Evolutionary conservation across 2,113 vertebrate genomes (phyloP).

Genomic region (Nibea coibor): DNA sequence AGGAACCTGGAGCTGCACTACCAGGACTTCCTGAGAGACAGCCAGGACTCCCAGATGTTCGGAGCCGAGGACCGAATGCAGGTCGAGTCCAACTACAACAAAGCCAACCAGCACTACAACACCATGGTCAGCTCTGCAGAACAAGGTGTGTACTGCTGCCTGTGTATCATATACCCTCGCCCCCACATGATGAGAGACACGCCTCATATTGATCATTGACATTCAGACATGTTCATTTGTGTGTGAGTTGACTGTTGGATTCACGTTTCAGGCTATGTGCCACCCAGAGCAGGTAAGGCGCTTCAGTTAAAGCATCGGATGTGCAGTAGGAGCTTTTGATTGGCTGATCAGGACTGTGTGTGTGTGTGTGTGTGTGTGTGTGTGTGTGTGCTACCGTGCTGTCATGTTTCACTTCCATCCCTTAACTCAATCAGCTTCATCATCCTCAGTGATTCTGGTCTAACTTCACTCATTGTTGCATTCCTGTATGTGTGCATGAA

Average conservation of each 20-base stretch:
- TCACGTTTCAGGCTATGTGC: slow-evolving; percentile 79
- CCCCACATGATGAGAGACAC: not conserved
- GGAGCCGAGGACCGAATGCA: slow-evolving; percentile 91
- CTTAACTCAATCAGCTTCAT: slow-evolving; percentile 34
- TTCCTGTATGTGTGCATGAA: slow-evolving; percentile 63
- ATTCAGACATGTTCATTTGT: slow-evolving; percentile 26
- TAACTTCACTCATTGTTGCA: slow-evolving; percentile 46
- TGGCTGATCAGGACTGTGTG: slow-evolving; percentile 33
- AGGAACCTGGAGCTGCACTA: slow-evolving; percentile 91
- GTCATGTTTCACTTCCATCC: slow-evolving; percentile 26
- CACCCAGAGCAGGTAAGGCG: slow-evolving; percentile 74
- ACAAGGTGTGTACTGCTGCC: slow-evolving; percentile 83
- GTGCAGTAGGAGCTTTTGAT: slow-evolving; percentile 45
- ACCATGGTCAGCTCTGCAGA: slow-evolving; percentile 89
- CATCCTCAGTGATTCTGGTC: slow-evolving; percentile 23
- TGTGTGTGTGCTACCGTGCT: no score
- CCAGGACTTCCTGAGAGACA: slow-evolving; percentile 93
- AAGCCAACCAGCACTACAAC: slow-evolving; percentile 89
- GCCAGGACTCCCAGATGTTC: slow-evolving; percentile 90
- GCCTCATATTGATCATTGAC: not conserved
- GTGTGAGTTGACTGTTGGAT: slow-evolving; percentile 72
- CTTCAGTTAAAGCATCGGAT: slow-evolving; percentile 31
- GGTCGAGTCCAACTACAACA: slow-evolving; percentile 87
- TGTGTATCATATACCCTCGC: not conserved
- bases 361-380: slow-evolving; percentile 25